Percentiles rank a stretch among this genome's conserved stretches.
Evolutionary conservation across 2,113 vertebrate species (phyloP).

Genomic region (Pomatostomus ruficeps): DNA sequence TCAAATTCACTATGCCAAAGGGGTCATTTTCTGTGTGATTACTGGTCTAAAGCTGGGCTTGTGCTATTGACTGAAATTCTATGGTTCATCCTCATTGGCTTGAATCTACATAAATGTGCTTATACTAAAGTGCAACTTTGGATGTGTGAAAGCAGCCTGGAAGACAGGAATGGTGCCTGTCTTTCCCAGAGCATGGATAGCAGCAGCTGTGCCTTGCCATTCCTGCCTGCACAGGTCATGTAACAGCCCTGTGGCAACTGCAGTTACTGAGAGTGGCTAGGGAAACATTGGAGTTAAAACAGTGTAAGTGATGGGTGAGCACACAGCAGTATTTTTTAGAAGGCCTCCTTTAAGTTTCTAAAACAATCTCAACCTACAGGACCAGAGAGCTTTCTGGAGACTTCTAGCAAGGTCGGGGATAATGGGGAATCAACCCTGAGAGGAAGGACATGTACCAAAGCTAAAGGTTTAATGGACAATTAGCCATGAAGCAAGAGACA

Average conservation of each 20-base stretch:
- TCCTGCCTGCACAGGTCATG: not conserved
- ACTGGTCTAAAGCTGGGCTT: not conserved
- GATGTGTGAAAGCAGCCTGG: not conserved
- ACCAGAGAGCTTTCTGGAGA: not conserved
- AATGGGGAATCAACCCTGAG: not conserved
- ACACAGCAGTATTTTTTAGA: not conserved
- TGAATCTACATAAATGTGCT: not conserved
- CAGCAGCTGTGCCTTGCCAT: not conserved
- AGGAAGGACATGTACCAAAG: not conserved
- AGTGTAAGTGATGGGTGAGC: not conserved
- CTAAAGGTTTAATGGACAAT: not conserved
- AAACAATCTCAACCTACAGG: not conserved
- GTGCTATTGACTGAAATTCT: not conserved
- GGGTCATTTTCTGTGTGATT: not conserved
- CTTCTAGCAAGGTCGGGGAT: not conserved
- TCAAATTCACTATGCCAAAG: not conserved
- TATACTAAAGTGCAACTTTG: not conserved
- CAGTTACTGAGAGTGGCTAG: not conserved
- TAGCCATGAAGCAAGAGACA: not conserved
- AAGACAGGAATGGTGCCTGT: not conserved
- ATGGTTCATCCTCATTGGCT: not conserved
- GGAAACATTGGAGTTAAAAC: not conserved
- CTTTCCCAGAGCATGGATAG: not conserved
- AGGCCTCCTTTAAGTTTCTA: not conserved
- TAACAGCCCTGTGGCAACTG: not conserved